Conservation (phyloP, 2,797 vertebrate genomes). For the Danio choprae region DNA sequence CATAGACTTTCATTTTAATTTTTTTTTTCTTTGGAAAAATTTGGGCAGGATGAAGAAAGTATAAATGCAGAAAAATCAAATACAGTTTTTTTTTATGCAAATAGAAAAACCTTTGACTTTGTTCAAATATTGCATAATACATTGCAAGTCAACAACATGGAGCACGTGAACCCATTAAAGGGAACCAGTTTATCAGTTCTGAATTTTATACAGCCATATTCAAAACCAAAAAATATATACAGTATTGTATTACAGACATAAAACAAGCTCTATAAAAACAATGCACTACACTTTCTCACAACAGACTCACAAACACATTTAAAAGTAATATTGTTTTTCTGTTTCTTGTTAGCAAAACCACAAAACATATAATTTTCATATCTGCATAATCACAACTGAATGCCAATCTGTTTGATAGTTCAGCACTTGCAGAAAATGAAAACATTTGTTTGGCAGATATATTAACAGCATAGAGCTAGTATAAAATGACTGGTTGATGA, state of each 20-base stretch:
- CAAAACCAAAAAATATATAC: background rate
- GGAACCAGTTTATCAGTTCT: background rate
- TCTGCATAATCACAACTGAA: conserved; percentile 5
- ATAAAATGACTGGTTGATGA: background rate
- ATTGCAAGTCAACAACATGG: no score
- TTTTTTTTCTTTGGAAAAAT: no score
- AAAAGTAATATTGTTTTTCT: background rate
- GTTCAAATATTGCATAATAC: no score
- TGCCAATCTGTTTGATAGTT: background rate
- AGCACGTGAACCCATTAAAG: no score
- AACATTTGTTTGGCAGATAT: conserved; percentile 1
- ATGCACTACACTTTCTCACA: background rate
- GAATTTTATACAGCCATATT: background rate
- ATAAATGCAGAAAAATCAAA: no score
- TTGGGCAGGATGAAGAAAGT: no score
- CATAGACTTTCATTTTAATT: no score
- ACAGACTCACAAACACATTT: background rate
- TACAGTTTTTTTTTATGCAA: no score
- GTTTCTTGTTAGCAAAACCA: background rate
- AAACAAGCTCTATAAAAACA: background rate
- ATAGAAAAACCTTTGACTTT: no score
- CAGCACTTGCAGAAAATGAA: background rate
- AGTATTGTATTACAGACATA: background rate
- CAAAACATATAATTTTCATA: background rate
- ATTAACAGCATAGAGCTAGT: background rate